A percentile compares a stretch with the other conserved stretches of the same genome.
Evolutionary conservation across 2,797 vertebrate genomes (phyloP).

Genomic region (Hozukius guyotensis): DNA sequence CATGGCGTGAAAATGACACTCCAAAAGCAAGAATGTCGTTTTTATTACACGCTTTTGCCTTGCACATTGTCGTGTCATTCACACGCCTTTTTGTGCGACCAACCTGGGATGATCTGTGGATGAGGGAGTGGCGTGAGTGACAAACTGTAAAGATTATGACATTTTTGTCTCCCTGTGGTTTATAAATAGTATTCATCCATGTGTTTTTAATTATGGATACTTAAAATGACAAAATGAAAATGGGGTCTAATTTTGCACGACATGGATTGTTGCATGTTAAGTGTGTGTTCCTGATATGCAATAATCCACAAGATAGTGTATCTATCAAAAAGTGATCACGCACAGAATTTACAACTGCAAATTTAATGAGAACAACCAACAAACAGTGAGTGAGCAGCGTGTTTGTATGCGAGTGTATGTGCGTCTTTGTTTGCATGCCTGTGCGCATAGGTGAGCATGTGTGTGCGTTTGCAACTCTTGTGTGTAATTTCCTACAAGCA

Average conservation of each 20-base stretch:
- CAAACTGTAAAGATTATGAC: not conserved
- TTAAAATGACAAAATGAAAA: not conserved
- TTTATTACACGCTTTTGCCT: too few species aligned
- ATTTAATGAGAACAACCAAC: conserved; percentile 18
- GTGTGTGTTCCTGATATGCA: conserved; percentile 2
- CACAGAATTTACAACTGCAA: conserved; percentile 12
- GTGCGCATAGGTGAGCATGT: not conserved
- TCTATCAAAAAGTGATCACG: conserved; percentile 26
- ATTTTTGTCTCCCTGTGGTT: not conserved
- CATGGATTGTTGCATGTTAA: not conserved
- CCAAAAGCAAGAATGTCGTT: too few species aligned
- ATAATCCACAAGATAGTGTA: not conserved
- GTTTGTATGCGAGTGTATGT: not conserved
- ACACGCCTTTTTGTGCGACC: too few species aligned
- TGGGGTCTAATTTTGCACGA: not conserved
- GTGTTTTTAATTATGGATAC: not conserved
- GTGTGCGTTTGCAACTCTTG: conserved; percentile 35
- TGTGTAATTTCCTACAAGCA: conserved; percentile 60
- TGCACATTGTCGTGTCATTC: too few species aligned
- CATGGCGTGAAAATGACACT: too few species aligned
- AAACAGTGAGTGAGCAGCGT: not conserved
- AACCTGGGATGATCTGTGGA: not conserved
- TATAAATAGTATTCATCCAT: not conserved
- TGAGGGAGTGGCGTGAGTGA: not conserved
- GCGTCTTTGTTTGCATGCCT: conserved; percentile 18